Conservation (phyloP, 35 echinoderm and acorn worm genomes). For the Hemicentrotus pulcherrimus region DNA sequence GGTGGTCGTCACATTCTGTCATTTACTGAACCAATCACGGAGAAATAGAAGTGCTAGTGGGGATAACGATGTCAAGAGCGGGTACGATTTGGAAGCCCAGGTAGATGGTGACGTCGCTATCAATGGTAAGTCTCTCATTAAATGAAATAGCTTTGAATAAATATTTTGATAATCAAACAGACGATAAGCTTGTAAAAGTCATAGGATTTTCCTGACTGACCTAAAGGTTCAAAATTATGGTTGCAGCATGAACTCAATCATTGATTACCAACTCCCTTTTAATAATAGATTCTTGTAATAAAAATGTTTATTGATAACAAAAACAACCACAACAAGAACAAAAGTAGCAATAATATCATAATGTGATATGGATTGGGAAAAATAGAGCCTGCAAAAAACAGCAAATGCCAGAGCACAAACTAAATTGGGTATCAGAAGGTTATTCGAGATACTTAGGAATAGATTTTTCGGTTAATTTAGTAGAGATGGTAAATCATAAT, state of each 20-base stretch:
- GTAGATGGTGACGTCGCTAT: not conserved
- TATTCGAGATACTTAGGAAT: no score
- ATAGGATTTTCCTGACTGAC: no score
- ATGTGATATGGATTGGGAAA: no score
- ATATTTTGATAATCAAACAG: not conserved
- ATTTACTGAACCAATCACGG: not conserved
- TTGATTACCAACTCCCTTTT: not conserved
- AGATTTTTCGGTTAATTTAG: no score
- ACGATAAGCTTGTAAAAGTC: no score
- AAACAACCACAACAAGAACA: not conserved
- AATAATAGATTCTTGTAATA: not conserved
- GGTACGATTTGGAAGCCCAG: not conserved
- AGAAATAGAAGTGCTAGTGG: not conserved
- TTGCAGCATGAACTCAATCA: no score
- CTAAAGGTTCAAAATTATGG: no score
- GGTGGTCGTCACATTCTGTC: constrained; percentile 43
- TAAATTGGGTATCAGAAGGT: no score
- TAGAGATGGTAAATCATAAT: no score
- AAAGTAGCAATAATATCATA: not conserved
- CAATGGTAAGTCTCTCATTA: not conserved
- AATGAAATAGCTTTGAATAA: not conserved
- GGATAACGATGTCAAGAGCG: not conserved
- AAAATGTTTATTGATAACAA: not conserved
- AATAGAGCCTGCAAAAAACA: no score
- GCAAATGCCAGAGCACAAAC: no score